Evolutionary conservation across 1,140 invertebrate species (phyloP), one percentile per base, ranked within the genome.

Genomic region (Drosophila pallidifrons): DNA sequence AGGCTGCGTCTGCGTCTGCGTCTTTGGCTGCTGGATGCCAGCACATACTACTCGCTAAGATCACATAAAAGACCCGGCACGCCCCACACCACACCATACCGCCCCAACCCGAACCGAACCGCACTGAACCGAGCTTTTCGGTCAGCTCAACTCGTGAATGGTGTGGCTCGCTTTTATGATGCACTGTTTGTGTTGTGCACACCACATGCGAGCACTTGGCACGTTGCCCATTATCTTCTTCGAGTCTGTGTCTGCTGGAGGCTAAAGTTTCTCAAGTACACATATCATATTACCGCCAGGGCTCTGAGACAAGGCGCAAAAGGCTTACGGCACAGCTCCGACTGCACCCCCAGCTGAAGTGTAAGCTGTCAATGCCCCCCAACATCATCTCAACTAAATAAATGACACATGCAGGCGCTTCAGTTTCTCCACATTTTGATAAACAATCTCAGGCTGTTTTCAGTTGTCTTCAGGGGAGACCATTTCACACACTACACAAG

Each of bases 31-130:
- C 60, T 89, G 85, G 85, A 81, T 89, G 77, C 85, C 85, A 87
- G 82, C 83, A 89, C 85, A 88, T 85, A 89, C 85, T 85, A 89
- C 85, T 89, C 67, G 67, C 81, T 51, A 68, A 88, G 83, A 88
- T 87, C 83, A 87, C 80, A 87, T 88, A 72, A 88, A 87, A 87
- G 83, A 88, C 77, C 69, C 83, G 82, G 79, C 82, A 88, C 82
- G 87, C 83, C 82, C 82, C 83, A 80, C 69, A 73, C 45, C 51
- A 46, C 28, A 10, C 45, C 57, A 5, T 30, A 20, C 46, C 25
- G 46, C 2, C 15, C 59, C 5, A 49, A 11, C 2, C 3, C 13
- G 49, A 25, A 25, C 51, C 60, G 55, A 46, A 35, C 3, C n/a
- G 41, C 4, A 25, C 47, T 54, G 55, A 46, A 35, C 54, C 28